Conservation (phyloP, 2,888 invertebrate genomes). For the Ochropleura plecta region DNA sequence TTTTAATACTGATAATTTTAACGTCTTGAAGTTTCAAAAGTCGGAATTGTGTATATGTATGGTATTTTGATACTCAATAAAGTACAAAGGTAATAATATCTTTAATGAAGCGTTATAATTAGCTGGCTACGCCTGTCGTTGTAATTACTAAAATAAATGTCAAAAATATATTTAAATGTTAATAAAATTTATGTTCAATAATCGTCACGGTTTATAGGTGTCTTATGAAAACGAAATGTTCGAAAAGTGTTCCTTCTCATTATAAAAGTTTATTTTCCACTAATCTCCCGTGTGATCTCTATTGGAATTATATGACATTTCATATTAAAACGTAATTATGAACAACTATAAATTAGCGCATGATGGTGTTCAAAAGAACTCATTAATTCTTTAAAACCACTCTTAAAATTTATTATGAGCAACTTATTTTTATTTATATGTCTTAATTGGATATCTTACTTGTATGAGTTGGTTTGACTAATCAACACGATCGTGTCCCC, state of each 20-base stretch:
- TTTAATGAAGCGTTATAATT: slow-evolving; percentile 39
- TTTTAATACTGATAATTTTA: no score
- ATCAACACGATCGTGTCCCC: slow-evolving; percentile 85
- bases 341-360: slow-evolving; percentile 72
- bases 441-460: slow-evolving; percentile 76
- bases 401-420: slow-evolving; percentile 69
- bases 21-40: neutral
- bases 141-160: slow-evolving; percentile 51
- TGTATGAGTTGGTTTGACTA: slow-evolving; percentile 75
- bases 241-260: slow-evolving; percentile 52
- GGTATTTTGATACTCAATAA: slow-evolving; percentile 25
- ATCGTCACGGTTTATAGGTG: slow-evolving; percentile 60
- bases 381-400: slow-evolving; percentile 72
- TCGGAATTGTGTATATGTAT: neutral
- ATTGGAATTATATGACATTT: slow-evolving; percentile 66
- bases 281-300: slow-evolving; percentile 65
- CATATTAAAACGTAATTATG: slow-evolving; percentile 64
- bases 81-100: slow-evolving; percentile 33
- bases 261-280: slow-evolving; percentile 61
- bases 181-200: slow-evolving; percentile 59
- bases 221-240: slow-evolving; percentile 42
- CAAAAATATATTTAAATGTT: slow-evolving; percentile 50
- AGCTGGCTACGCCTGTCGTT: slow-evolving; percentile 39
- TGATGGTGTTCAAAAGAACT: slow-evolving; percentile 71
- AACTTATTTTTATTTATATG: slow-evolving; percentile 77